Evolutionary conservation across 2,888 invertebrate genomes (phyloP).

Genomic region (Eurytoma californica): DNA sequence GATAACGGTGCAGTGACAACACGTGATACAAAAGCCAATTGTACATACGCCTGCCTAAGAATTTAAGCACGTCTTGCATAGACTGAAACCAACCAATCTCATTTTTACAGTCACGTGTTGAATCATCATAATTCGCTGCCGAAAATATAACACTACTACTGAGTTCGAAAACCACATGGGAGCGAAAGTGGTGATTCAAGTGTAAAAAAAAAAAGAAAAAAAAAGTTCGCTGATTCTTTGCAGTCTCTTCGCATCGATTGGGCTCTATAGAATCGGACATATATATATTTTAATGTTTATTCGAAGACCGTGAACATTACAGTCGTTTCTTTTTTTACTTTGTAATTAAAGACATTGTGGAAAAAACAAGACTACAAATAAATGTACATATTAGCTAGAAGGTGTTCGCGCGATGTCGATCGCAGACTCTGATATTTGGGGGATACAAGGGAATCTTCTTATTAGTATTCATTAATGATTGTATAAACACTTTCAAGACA

Average conservation of each 20-base stretch:
- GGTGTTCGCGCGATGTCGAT: slow-evolving; percentile 50
- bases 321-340: slow-evolving; percentile 51
- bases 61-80: slow-evolving; percentile 65
- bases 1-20: slow-evolving; percentile 83
- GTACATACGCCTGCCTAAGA: slow-evolving; percentile 73
- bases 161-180: slow-evolving; percentile 18
- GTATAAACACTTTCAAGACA: slow-evolving; percentile 37
- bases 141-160: slow-evolving; percentile 25
- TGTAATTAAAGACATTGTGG: slow-evolving; percentile 50
- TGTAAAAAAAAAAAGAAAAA: slow-evolving; percentile 43
- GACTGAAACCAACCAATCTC: slow-evolving; percentile 65
- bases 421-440: slow-evolving; percentile 50
- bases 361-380: slow-evolving; percentile 53
- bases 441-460: slow-evolving; percentile 42
- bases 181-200: slow-evolving; percentile 30
- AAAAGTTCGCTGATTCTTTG: slow-evolving; percentile 45
- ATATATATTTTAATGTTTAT: slow-evolving; percentile 51
- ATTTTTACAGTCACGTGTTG: slow-evolving; percentile 55
- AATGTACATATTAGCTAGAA: slow-evolving; percentile 57
- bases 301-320: slow-evolving; percentile 45
- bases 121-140: slow-evolving; percentile 26
- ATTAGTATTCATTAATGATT: slow-evolving; percentile 48
- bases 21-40: slow-evolving; percentile 69
- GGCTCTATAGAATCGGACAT: slow-evolving; percentile 39
- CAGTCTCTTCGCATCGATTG: slow-evolving; percentile 42